phyloP scores from a whole-genome alignment of 2,797 vertebrate genomes.

The Sebastes oblongus region DNA sequence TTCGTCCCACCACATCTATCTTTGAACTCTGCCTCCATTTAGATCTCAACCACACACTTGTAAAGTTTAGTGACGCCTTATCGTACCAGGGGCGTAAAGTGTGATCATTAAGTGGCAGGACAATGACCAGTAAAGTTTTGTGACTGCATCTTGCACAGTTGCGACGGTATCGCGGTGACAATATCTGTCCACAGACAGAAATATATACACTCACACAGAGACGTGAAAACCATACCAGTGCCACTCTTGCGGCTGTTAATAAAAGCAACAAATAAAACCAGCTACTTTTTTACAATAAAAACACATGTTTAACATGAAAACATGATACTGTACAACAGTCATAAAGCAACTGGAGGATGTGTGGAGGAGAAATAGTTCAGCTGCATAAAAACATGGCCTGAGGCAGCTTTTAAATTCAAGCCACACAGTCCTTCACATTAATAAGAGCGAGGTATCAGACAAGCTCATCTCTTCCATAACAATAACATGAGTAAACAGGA shows the following conservation, averaged over 20 bases:
- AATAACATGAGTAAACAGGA: slow-evolving; percentile 76
- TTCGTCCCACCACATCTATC: not conserved
- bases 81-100: too few species aligned
- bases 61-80: not conserved
- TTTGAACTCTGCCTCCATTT: not conserved
- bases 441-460: slow-evolving; percentile 71
- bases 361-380: slow-evolving; percentile 43
- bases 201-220: not conserved
- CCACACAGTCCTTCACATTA: slow-evolving; percentile 65
- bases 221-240: not conserved
- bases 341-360: not conserved
- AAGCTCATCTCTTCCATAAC: slow-evolving; percentile 64
- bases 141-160: not conserved
- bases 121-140: too few species aligned
- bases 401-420: slow-evolving; percentile 65
- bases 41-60: not conserved
- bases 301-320: not conserved
- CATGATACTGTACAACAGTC: not conserved
- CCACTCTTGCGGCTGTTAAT: not conserved
- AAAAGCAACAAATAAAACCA: not conserved
- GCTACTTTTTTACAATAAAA: not conserved
- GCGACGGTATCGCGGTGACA: not conserved
- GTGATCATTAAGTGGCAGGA: too few species aligned
- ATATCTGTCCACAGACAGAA: not conserved
- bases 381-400: slow-evolving; percentile 57